Conservation (phyloP, 1,140 invertebrate species). For the Drosophila ohnishii region DNA sequence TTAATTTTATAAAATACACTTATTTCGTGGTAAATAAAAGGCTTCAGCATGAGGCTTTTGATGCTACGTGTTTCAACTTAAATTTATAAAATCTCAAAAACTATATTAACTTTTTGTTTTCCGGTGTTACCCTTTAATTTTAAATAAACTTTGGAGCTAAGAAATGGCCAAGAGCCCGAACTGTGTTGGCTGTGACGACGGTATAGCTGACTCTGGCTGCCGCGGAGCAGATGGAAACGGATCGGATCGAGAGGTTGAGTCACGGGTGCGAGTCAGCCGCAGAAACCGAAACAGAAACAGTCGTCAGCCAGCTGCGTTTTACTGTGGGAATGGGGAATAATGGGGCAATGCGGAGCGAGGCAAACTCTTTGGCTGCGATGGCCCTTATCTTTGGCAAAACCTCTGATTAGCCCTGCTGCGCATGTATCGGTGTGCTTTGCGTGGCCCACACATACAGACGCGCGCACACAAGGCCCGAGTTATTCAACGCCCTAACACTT, state of each 20-base stretch:
- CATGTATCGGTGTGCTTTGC: slow-evolving; percentile 48
- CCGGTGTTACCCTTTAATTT: slow-evolving; percentile 8
- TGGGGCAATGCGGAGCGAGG: slow-evolving; percentile 38
- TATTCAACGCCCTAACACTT: slow-evolving; percentile 23
- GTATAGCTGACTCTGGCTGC: neutral
- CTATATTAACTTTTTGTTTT: neutral
- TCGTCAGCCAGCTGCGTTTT: slow-evolving; percentile 46
- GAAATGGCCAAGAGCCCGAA: slow-evolving; percentile 4
- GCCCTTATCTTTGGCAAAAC: slow-evolving; percentile 68
- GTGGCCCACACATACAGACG: slow-evolving; percentile 19
- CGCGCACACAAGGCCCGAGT: slow-evolving; percentile 3
- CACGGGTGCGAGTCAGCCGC: slow-evolving; percentile 44
- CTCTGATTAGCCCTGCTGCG: slow-evolving; percentile 72
- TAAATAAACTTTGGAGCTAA: neutral
- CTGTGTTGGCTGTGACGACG: slow-evolving; percentile 3
- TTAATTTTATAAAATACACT: neutral
- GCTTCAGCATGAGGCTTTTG: neutral
- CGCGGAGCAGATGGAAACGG: slow-evolving; percentile 8
- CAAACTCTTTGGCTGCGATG: slow-evolving; percentile 21
- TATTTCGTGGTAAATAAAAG: neutral
- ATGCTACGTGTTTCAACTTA: neutral
- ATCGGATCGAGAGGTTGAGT: slow-evolving; percentile 51
- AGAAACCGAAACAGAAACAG: slow-evolving; percentile 14
- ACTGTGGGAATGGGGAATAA: slow-evolving; percentile 19
- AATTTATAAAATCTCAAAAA: neutral